Base-by-base conservation (phyloP, 1,140 invertebrate genomes). In the Notospermus geniculatus region DNA sequence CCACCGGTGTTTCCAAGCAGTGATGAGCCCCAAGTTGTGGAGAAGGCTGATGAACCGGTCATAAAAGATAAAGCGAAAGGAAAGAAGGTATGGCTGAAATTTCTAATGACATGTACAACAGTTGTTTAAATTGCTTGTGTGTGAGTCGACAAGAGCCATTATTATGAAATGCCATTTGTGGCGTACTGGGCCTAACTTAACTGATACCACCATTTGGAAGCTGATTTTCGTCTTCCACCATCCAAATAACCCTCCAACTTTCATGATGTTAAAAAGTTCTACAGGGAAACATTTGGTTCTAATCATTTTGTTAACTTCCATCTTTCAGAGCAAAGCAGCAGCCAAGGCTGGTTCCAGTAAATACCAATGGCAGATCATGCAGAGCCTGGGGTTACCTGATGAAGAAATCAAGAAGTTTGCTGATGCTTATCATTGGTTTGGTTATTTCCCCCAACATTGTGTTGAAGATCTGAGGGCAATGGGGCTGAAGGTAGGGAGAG, bases 331-430 rank as follows among this genome's bases (percentile, higher is more conserved):
- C 78, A 99, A 99, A 85, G 91, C 91, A n/a, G 86, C 89, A 1
- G 95, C 97, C 0, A 99, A 99, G 84, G 83, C 90, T 15, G 93
- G 90, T 0, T 72, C 82, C 9, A 87, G 89, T 0, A 98, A 96
- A 80, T 99, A 92, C 78, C 97, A 99, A 76, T 99, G 97, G 97
- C 90, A 98, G 80, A 99, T 99, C 54, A 99, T 99, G 97, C 84
- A 90, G 76, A 90, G 90, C 77, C 81, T 99, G 54, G 96, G 95
- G 0, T 80, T 99, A 1, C 74, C 84, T 36, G 89, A 99, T 75
- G 71, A 76, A 9, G 94, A 99, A 78, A 99, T 99, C 57, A 87
- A 87, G 65, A 86, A 90, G 56, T 99, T 99, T 87, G 89, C 95
- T 29, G 88, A 98, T 84, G 86, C 91, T 17, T 79, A 85, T 56